Conservation (phyloP, 2,797 vertebrate genomes). For the Distichodus sexfasciatus region DNA sequence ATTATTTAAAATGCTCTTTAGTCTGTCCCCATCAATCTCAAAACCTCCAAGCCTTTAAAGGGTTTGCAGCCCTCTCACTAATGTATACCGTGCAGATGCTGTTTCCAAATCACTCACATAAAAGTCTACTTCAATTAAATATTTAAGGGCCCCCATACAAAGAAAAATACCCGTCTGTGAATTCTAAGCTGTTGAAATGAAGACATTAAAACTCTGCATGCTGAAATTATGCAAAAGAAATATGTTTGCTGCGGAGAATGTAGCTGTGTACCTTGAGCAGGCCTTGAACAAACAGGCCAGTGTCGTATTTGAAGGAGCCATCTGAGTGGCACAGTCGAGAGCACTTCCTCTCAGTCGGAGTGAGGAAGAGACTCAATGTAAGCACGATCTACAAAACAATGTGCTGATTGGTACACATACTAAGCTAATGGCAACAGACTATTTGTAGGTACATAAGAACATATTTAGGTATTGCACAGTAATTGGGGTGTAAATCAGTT, state of each 20-base stretch:
- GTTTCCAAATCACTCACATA: too few species aligned
- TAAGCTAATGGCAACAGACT: not conserved
- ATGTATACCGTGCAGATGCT: too few species aligned
- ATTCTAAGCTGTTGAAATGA: too few species aligned
- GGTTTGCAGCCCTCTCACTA: too few species aligned
- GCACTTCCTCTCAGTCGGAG: constrained; percentile 88
- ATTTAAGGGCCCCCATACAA: too few species aligned
- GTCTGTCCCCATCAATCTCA: too few species aligned
- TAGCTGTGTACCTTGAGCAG: constrained; percentile 85
- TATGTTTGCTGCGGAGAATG: not conserved
- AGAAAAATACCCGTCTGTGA: too few species aligned
- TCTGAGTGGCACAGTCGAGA: constrained; percentile 88
- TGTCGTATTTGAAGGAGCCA: constrained; percentile 92
- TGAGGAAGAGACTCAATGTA: constrained; percentile 95
- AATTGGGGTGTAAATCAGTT: too few species aligned
- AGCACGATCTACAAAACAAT: constrained; percentile 83
- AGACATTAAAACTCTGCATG: too few species aligned
- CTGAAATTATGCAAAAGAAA: not conserved
- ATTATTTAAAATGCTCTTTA: too few species aligned
- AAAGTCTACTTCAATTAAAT: too few species aligned
- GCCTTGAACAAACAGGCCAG: constrained; percentile 95
- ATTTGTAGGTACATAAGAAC: not conserved
- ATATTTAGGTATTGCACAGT: not conserved
- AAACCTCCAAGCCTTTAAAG: too few species aligned
- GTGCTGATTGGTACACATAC: not conserved